Evolutionary conservation across 1,140 invertebrate species (phyloP).

Genomic region (Lepidurus arcticus): DNA sequence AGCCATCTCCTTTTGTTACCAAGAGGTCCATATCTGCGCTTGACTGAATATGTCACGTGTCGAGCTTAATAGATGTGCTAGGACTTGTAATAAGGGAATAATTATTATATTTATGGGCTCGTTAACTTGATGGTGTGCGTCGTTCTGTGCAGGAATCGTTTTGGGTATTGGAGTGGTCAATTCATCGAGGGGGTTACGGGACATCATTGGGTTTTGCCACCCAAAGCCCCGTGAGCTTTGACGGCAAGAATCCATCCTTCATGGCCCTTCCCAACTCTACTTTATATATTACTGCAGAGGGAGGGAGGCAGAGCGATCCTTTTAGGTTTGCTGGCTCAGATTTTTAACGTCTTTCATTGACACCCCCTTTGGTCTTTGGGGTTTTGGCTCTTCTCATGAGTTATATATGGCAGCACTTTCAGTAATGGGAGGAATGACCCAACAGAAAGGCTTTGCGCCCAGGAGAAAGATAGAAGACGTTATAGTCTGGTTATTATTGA

Average conservation of each 20-base stretch:
- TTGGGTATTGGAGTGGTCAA: neutral
- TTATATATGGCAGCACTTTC: neutral
- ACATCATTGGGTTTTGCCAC: neutral
- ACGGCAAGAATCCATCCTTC: neutral
- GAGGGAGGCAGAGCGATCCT: neutral
- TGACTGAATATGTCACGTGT: neutral
- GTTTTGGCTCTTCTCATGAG: neutral
- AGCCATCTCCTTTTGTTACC: neutral
- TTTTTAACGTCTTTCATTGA: neutral
- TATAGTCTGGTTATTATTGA: neutral
- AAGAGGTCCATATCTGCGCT: neutral
- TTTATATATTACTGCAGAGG: neutral
- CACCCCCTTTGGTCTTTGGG: neutral
- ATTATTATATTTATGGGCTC: conserved; percentile 9
- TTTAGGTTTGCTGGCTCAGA: neutral
- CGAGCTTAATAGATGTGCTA: neutral
- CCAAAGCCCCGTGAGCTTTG: too few species aligned
- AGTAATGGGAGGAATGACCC: neutral
- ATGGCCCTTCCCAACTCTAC: neutral
- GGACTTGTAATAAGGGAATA: neutral
- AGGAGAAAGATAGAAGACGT: neutral
- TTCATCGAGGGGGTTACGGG: neutral
- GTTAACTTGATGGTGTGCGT: neutral
- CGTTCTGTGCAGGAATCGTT: neutral
- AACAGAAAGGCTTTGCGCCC: neutral